Percentiles rank a stretch among this genome's conserved stretches.
These are phyloP conservation scores for Papilio elwesi DNA, from an alignment of 2,888 invertebrate species.

Conservation along the genomic window DNA sequence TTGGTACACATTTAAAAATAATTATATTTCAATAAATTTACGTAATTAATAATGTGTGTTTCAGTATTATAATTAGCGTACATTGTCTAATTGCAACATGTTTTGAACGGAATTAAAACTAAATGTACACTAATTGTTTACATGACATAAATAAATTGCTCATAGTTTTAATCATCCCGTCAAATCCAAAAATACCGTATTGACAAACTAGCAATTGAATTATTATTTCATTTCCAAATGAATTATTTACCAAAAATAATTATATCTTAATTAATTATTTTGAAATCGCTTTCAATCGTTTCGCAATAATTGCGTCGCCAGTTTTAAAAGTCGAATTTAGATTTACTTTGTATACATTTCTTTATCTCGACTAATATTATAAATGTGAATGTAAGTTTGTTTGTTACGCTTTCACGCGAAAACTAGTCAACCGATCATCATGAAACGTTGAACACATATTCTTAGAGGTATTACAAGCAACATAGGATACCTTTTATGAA, in stretches of 20 bases:
- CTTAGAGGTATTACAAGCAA: no score
- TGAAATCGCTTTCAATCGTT: background rate
- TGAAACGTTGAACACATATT: no score
- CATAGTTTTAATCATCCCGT: background rate
- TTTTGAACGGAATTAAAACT: conserved; percentile 21
- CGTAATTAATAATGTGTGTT: conserved; percentile 24
- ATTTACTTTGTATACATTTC: no score
- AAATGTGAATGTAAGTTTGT: no score
- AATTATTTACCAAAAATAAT: conserved; percentile 25
- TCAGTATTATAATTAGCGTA: conserved; percentile 10
- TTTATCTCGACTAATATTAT: no score
- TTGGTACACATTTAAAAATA: background rate
- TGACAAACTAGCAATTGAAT: conserved; percentile 20
- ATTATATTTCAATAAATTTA: background rate
- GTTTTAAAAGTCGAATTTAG: background rate
- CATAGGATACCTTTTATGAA: no score
- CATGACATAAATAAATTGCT: background rate
- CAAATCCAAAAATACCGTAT: conserved; percentile 21
- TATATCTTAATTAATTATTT: conserved; percentile 9
- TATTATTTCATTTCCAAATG: conserved; percentile 11
- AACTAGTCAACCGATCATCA: no score
- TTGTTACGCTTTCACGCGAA: no score
- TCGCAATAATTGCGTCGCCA: background rate
- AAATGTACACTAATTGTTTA: background rate
- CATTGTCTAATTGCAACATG: conserved; percentile 23